phyloP scores from a whole-genome alignment of 2,113 vertebrate species.

The Halichoerus grypus region DNA sequence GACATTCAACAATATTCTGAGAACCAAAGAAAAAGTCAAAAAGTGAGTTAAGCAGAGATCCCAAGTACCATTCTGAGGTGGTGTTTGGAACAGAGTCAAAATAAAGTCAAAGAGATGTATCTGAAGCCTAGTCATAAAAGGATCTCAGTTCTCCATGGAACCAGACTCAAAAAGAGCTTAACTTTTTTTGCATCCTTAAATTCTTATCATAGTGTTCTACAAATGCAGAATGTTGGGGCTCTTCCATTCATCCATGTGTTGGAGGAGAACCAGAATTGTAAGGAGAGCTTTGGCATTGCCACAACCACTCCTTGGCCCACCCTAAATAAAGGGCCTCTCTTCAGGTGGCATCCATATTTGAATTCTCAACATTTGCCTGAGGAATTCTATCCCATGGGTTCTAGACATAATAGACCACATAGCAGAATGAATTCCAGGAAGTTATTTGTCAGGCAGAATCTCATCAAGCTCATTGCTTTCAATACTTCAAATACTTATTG shows the following conservation, averaged over 20 bases:
- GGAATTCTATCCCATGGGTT: background rate
- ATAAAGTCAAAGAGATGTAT: background rate
- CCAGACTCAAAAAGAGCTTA: background rate
- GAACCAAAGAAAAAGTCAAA: background rate
- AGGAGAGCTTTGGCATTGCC: background rate
- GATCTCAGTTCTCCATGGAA: background rate
- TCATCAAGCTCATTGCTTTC: constrained; percentile 10
- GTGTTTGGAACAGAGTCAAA: background rate
- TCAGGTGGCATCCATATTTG: background rate
- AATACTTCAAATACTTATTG: background rate
- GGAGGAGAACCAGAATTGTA: background rate
- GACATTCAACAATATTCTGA: background rate
- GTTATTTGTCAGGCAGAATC: constrained; percentile 14
- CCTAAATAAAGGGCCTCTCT: background rate
- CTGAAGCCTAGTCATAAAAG: background rate
- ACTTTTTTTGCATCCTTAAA: background rate
- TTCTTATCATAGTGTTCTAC: background rate
- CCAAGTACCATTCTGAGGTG: background rate
- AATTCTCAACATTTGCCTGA: background rate
- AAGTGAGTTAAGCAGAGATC: background rate
- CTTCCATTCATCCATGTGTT: background rate
- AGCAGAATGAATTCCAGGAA: background rate
- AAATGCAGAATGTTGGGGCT: background rate
- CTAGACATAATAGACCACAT: background rate
- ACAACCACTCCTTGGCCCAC: background rate